phyloP scores from a whole-genome alignment of 2,797 vertebrate species.

The Acrossocheilus wenchowensis region DNA sequence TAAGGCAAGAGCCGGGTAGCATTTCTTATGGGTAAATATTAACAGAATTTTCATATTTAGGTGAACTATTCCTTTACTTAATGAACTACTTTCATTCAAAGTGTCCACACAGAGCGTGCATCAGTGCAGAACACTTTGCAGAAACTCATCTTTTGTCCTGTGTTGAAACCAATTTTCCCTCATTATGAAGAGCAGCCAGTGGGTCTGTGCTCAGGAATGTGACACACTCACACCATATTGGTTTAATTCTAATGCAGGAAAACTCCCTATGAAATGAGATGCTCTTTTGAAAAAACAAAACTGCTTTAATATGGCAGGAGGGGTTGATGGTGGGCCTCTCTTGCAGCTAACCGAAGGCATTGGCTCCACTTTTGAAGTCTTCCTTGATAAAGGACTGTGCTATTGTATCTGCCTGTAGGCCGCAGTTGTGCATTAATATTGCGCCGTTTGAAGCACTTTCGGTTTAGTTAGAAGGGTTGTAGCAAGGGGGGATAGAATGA shows the following conservation, averaged over 20 bases:
- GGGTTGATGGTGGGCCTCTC: constrained; percentile 19
- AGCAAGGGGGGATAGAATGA: constrained; percentile 5
- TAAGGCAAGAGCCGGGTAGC: background rate
- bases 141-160: constrained; percentile 15
- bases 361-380: constrained; percentile 39
- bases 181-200: constrained; percentile 39
- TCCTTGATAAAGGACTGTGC: constrained; percentile 36
- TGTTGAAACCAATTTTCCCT: constrained; percentile 27
- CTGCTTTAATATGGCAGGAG: constrained; percentile 50
- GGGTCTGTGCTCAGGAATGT: constrained; percentile 52
- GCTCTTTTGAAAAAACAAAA: constrained; percentile 55
- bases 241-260: constrained; percentile 61
- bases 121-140: background rate
- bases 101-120: background rate
- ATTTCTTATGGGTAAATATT: background rate
- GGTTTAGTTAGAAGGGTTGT: constrained; percentile 43
- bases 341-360: constrained; percentile 21
- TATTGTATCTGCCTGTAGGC: constrained; percentile 47
- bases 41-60: background rate
- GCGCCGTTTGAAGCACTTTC: constrained; percentile 48
- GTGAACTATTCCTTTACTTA: background rate
- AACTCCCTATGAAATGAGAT: constrained; percentile 58
- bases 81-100: background rate
- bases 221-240: constrained; percentile 54
- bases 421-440: constrained; percentile 45